phyloP scores from a whole-genome alignment of 2,888 invertebrate genomes.

The Macropis europaea region DNA sequence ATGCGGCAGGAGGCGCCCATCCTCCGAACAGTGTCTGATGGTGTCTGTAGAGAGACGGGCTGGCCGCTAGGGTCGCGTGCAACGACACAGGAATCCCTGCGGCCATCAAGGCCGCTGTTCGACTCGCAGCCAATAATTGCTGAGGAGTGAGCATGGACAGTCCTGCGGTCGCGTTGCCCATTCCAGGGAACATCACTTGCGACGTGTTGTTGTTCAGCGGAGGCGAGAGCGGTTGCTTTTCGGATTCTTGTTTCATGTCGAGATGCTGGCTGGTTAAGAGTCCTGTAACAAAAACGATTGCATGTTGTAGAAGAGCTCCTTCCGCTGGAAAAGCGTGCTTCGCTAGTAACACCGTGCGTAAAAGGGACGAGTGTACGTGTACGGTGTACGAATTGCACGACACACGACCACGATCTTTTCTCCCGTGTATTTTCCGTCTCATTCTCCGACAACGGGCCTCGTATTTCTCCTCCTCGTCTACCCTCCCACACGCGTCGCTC shows the following conservation, averaged over 20 bases:
- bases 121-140: slow-evolving; percentile 81
- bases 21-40: slow-evolving; percentile 83
- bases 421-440: slow-evolving; percentile 37
- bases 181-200: slow-evolving; percentile 74
- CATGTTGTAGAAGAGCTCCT: not conserved
- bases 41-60: slow-evolving; percentile 84
- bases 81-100: slow-evolving; percentile 82
- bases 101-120: slow-evolving; percentile 80
- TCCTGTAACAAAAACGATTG: slow-evolving; percentile 59
- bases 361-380: slow-evolving; percentile 25
- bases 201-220: slow-evolving; percentile 82
- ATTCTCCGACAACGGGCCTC: slow-evolving; percentile 18
- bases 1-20: slow-evolving; percentile 80
- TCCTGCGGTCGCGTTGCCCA: slow-evolving; percentile 81
- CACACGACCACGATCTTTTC: slow-evolving; percentile 6
- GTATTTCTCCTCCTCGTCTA: slow-evolving; percentile 25
- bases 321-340: too few relatives aligned
- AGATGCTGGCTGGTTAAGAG: slow-evolving; percentile 67
- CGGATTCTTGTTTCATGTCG: slow-evolving; percentile 81
- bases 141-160: slow-evolving; percentile 81
- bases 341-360: too few relatives aligned
- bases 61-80: slow-evolving; percentile 82
- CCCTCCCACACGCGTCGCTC: slow-evolving; percentile 60
- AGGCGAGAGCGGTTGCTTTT: slow-evolving; percentile 83
- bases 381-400: slow-evolving; percentile 38